Percentiles rank a stretch among this genome's conserved stretches.
Conservation (phyloP, 2,113 vertebrate species). For the Brienomyrus longianalis region DNA sequence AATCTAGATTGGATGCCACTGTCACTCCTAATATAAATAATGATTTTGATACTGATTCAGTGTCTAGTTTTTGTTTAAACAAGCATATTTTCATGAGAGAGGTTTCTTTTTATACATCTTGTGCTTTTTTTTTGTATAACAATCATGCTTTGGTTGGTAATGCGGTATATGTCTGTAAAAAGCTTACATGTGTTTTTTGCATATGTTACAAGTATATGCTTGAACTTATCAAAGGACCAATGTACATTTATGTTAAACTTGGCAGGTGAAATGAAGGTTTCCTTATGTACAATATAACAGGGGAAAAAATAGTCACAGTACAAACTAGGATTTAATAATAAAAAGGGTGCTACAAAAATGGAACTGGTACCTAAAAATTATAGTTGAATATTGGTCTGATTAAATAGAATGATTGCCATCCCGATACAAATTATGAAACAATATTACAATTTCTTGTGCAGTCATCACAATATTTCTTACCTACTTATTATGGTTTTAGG, state of each 20-base stretch:
- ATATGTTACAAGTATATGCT: background rate
- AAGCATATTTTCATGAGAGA: background rate
- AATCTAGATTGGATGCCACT: background rate
- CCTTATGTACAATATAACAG: background rate
- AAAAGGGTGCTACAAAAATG: background rate
- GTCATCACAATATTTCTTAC: background rate
- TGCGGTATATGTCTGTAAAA: background rate
- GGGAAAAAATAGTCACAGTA: background rate
- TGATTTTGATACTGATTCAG: conserved; percentile 2
- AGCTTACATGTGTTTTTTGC: background rate
- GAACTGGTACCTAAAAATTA: background rate
- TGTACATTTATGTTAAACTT: background rate
- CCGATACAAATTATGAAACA: background rate
- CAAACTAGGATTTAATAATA: background rate
- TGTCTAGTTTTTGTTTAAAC: background rate
- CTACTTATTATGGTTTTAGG: background rate
- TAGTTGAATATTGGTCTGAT: background rate
- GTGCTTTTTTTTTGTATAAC: background rate
- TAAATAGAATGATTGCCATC: background rate
- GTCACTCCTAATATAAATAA: background rate
- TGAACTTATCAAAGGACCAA: conserved; percentile 12
- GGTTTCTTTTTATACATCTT: background rate
- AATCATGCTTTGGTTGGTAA: background rate
- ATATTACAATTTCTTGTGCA: background rate
- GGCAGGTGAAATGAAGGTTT: background rate